Base-by-base conservation (phyloP, 2,113 vertebrate genomes). In the Semnornis frantzii region DNA sequence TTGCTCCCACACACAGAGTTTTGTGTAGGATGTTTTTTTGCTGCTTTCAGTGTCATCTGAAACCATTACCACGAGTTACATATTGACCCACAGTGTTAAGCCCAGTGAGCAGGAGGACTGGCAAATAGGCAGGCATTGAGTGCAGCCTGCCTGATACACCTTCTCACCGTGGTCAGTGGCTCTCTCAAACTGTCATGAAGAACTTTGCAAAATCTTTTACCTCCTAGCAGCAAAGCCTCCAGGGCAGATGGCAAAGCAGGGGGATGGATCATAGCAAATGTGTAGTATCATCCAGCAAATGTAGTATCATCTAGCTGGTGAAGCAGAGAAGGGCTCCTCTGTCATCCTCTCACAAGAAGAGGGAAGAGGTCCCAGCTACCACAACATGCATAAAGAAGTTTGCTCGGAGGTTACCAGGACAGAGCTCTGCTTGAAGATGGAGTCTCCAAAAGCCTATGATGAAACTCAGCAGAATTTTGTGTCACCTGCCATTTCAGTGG, bases 31-130 rank as follows among this genome's bases (percentile, higher is more conserved):
- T 91, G 46, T 93, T 82, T 82, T 83, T 81, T 50, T 62, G 63
- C 71, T 54, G n/a, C 33, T 91, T 27, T 50, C 19, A 6, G 76
- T 91, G 59, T 70, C 89, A 82, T 70, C 81, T 54, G 71, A 69
- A 84, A 59, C 20, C 55, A 68, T 37, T 57, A 55, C 5, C 34
- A 75, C 33, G 21, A 68, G 91, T 93, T 89, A 83, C 69, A 91
- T n/a, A 81, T 90, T 96, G 87, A 66, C 66, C 92, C 50, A 42
- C 0, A 0, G 60, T 69, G 89, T 92, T 84, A 50, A 6, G 74
- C 68, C 75, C 82, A 89, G 58, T 68, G 94, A 95, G 89, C 92
- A 94, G 90, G 78, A 94, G 58, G 92, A 44, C 85, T 80, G 89
- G 60, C 74, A 87, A 70, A 76, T 7, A 33, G 52, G 79, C 59